Evolutionary conservation across 2,797 vertebrate species (phyloP).

Genomic region (Vespertilio murinus): DNA sequence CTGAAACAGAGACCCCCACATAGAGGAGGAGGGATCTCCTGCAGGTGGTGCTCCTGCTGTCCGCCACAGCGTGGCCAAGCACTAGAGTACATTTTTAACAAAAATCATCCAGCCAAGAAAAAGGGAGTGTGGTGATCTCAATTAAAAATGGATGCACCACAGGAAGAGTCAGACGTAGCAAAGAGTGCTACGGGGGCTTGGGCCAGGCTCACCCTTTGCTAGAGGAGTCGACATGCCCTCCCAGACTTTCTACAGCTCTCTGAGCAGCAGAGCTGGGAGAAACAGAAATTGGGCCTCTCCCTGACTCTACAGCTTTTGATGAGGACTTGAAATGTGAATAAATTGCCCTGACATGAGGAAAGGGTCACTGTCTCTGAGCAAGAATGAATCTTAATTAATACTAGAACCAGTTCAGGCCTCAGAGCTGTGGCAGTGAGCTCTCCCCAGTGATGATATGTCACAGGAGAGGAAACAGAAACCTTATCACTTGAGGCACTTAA

Average conservation of each 20-base stretch:
- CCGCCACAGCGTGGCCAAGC: not conserved
- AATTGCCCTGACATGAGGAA: not conserved
- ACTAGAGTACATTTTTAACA: not conserved
- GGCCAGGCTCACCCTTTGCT: not conserved
- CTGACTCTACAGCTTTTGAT: not conserved
- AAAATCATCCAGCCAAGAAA: not conserved
- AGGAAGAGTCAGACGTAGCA: not conserved
- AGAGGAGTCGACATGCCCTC: not conserved
- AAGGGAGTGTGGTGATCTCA: not conserved
- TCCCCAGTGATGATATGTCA: not conserved
- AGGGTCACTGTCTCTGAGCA: conserved; percentile 6
- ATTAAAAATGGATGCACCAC: not conserved
- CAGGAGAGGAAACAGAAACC: conserved; percentile 47
- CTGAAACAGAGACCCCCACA: not conserved
- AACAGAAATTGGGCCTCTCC: not conserved
- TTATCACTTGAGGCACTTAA: conserved; percentile 34
- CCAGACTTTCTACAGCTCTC: not conserved
- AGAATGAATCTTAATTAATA: conserved; percentile 15
- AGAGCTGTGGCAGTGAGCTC: not conserved
- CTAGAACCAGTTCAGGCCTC: not conserved
- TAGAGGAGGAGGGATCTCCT: not conserved
- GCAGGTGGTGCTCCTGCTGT: not conserved
- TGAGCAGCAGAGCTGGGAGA: not conserved
- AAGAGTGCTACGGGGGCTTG: not conserved
- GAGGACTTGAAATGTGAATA: conserved; percentile 10